Evolutionary conservation across 2,888 invertebrate genomes (phyloP).

Genomic region (Cinara cedri): DNA sequence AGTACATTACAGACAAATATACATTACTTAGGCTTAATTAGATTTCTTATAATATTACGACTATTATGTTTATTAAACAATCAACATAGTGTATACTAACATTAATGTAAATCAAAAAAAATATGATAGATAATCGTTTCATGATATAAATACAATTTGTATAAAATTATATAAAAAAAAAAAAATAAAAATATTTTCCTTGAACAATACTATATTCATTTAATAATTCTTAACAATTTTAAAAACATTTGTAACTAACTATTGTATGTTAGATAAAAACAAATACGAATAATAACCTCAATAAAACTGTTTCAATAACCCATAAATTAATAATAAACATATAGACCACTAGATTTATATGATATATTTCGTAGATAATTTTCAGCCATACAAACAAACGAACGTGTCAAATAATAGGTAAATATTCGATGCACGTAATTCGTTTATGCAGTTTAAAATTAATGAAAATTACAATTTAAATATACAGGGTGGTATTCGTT

Average conservation of each 20-base stretch:
- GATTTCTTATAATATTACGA: background rate
- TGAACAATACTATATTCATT: background rate
- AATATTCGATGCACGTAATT: conserved; percentile 23
- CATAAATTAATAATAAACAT: conserved; percentile 25
- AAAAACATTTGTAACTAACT: conserved; percentile 5
- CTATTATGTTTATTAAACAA: background rate
- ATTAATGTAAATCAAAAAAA: conserved; percentile 31
- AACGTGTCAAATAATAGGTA: conserved; percentile 9
- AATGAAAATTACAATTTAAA: background rate
- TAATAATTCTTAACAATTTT: background rate
- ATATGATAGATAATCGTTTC: conserved; percentile 20
- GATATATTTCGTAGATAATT: background rate
- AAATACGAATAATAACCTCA: background rate
- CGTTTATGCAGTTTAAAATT: background rate
- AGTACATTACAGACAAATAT: no score
- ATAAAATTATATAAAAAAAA: background rate
- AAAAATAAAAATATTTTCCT: background rate
- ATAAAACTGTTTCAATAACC: background rate
- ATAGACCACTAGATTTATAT: background rate
- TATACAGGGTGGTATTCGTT: background rate
- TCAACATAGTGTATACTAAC: background rate
- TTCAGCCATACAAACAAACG: conserved; percentile 26
- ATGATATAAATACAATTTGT: background rate
- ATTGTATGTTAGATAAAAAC: background rate
- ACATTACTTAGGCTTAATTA: background rate